A percentile compares a stretch with the other conserved stretches of the same genome.
phyloP scores from a whole-genome alignment of 2,113 vertebrate species.

The Helogale parvula region DNA sequence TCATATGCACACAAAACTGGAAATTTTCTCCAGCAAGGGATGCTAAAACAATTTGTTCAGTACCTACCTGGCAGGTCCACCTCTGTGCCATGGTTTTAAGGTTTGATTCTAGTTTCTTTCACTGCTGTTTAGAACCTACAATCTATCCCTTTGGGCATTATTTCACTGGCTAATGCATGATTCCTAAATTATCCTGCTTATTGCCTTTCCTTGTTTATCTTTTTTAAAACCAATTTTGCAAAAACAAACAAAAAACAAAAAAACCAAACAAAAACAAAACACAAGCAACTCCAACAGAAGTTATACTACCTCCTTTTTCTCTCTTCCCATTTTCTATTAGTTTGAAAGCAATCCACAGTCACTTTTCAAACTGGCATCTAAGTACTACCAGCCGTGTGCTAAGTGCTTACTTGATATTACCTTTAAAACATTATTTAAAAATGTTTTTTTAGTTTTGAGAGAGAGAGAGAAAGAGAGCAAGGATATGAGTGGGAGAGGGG shows the following conservation, averaged over 20 bases:
- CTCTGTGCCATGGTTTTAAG: neutral
- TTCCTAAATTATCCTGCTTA: neutral
- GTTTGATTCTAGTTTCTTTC: conserved; percentile 8
- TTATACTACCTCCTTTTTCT: neutral
- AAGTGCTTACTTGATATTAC: neutral
- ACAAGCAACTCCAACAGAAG: neutral
- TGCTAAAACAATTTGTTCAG: neutral
- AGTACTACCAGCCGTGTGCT: neutral
- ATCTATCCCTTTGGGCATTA: neutral
- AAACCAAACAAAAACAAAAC: neutral
- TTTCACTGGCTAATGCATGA: neutral
- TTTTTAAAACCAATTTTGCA: neutral
- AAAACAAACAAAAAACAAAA: neutral
- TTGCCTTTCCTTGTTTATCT: neutral
- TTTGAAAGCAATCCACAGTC: neutral
- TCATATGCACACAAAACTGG: neutral
- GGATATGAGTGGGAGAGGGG: too few relatives aligned
- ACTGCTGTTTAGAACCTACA: neutral
- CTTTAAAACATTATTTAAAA: too few relatives aligned
- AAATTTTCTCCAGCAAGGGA: neutral
- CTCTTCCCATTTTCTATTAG: neutral
- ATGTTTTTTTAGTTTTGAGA: too few relatives aligned
- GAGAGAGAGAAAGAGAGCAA: too few relatives aligned
- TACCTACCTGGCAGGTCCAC: neutral
- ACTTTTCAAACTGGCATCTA: neutral